Percentiles rank a stretch among this genome's conserved stretches.
Conservation (phyloP, 2,113 vertebrate genomes). For the Narcine bancroftii region DNA sequence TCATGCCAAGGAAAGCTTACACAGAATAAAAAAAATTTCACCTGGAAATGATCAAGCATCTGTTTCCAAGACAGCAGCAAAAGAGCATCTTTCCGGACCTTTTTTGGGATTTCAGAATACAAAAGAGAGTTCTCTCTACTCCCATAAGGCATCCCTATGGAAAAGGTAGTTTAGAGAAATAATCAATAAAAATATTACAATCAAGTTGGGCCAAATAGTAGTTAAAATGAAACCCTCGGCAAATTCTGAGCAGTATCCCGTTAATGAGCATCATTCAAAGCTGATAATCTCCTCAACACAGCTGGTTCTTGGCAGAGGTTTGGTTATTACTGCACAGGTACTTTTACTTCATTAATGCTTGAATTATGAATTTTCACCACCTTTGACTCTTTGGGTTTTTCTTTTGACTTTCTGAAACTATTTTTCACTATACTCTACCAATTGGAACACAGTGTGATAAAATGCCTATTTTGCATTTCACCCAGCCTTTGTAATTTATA, state of each 20-base stretch:
- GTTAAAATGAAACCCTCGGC: not conserved
- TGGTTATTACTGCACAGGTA: not conserved
- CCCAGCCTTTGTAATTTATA: too few relatives aligned
- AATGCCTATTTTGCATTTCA: too few relatives aligned
- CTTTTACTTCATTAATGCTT: too few relatives aligned
- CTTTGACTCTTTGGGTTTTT: too few relatives aligned
- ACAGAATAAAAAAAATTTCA: constrained; percentile 40
- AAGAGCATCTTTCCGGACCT: constrained; percentile 85
- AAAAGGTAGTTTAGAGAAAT: not conserved
- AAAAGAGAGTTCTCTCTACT: constrained; percentile 94
- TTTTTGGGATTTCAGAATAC: constrained; percentile 94
- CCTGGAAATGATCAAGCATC: constrained; percentile 98
- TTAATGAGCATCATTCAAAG: not conserved
- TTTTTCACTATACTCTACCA: too few relatives aligned
- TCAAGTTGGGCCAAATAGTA: not conserved
- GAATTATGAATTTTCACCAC: too few relatives aligned
- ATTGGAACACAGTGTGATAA: too few relatives aligned
- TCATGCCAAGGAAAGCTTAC: not conserved
- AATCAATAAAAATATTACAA: not conserved
- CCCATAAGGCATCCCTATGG: constrained; percentile 85
- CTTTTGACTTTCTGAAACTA: too few relatives aligned
- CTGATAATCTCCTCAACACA: not conserved
- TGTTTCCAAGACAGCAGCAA: constrained; percentile 93
- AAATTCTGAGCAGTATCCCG: not conserved
- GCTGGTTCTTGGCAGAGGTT: not conserved